Percentiles rank a stretch among this genome's conserved stretches.
Conservation (phyloP, 2,797 vertebrate genomes). For the Neosilurus mollespiculum region DNA sequence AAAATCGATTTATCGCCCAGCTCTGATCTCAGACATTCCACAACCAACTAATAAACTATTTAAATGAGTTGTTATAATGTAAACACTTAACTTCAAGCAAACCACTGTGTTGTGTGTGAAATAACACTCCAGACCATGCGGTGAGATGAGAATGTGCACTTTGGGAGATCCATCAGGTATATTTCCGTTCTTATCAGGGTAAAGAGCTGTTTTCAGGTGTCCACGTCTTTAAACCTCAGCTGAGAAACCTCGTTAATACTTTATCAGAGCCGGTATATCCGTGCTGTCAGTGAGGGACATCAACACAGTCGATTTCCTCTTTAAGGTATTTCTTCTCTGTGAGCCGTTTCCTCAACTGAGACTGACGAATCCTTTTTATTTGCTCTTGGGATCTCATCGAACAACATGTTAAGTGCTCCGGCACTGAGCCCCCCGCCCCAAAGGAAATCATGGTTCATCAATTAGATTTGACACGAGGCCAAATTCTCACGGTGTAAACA, state of each 20-base stretch:
- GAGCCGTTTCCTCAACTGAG: not conserved
- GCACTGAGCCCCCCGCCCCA: too few relatives aligned
- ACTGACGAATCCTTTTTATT: not conserved
- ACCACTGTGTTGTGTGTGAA: not conserved
- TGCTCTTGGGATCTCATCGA: not conserved
- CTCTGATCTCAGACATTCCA: too few relatives aligned
- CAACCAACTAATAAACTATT: too few relatives aligned
- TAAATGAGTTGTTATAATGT: too few relatives aligned
- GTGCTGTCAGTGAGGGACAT: not conserved
- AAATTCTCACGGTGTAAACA: not conserved
- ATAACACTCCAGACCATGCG: not conserved
- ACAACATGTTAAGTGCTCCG: not conserved
- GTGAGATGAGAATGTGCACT: not conserved
- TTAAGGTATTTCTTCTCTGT: too few relatives aligned
- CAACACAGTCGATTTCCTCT: not conserved
- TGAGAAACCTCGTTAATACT: not conserved
- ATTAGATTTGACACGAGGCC: not conserved
- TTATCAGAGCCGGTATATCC: not conserved
- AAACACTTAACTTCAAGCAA: too few relatives aligned
- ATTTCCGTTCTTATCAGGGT: not conserved
- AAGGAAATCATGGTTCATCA: not conserved
- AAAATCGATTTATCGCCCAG: too few relatives aligned
- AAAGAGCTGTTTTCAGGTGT: not conserved
- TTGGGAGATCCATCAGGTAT: not conserved
- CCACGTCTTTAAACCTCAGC: not conserved